A percentile compares a stretch with the other conserved stretches of the same genome.
These are phyloP conservation scores for Leuciscus waleckii DNA, from an alignment of 2,797 vertebrate genomes.

Conservation along the genomic window DNA sequence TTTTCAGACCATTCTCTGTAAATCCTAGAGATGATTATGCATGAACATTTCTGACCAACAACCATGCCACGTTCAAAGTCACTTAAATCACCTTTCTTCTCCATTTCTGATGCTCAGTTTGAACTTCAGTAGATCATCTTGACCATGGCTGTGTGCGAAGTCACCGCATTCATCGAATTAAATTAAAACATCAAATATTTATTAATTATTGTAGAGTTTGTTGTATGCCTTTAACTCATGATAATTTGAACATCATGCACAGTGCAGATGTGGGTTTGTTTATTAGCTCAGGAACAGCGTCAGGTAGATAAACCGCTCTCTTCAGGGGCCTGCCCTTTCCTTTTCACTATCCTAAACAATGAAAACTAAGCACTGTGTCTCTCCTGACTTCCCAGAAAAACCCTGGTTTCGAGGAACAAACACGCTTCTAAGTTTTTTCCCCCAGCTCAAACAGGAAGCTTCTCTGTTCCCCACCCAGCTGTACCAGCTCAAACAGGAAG, in stretches of 20 bases:
- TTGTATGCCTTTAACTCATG: neutral
- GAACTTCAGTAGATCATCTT: neutral
- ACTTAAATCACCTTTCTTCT: neutral
- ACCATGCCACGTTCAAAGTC: neutral
- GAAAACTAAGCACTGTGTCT: neutral
- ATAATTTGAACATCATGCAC: neutral
- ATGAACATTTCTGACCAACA: neutral
- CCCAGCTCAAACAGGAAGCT: slow-evolving; percentile 38
- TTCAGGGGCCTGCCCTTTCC: slow-evolving; percentile 20
- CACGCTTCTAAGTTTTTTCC: neutral
- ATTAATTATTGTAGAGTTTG: neutral
- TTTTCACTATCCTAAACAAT: slow-evolving; percentile 45
- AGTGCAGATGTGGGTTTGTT: slow-evolving; percentile 1
- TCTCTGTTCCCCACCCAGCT: slow-evolving; percentile 28
- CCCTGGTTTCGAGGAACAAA: slow-evolving; percentile 14
- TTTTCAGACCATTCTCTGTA: no score
- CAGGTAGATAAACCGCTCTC: neutral
- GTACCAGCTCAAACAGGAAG: slow-evolving; percentile 41
- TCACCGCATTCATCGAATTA: neutral
- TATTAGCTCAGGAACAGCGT: neutral
- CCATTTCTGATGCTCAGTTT: neutral
- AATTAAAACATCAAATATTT: neutral
- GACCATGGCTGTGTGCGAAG: neutral
- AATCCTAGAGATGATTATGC: neutral
- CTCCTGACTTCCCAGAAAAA: slow-evolving; percentile 37